Conservation (phyloP, 2,113 vertebrate species). For the Melanerpes aurifrons region DNA sequence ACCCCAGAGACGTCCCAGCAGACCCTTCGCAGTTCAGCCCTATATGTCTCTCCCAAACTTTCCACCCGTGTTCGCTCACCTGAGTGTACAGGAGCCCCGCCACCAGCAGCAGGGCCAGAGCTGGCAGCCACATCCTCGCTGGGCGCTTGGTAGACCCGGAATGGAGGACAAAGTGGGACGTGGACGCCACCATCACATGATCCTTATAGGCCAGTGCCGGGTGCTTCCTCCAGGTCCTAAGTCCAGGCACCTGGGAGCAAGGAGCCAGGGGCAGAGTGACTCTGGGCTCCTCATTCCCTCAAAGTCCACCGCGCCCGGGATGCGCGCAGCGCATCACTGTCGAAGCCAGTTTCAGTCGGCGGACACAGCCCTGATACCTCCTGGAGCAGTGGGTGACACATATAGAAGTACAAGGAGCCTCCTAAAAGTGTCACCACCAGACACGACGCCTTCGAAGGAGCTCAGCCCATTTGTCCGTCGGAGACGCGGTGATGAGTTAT, state of each 20-base stretch:
- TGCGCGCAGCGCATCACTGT: fast-evolving
- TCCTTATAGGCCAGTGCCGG: fast-evolving
- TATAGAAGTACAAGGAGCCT: neutral
- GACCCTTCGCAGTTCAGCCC: neutral
- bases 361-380: fast-evolving
- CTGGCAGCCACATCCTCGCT: neutral
- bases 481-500: neutral
- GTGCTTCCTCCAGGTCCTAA: neutral
- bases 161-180: neutral
- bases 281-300: neutral
- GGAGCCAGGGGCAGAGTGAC: neutral
- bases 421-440: neutral
- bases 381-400: neutral
- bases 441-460: neutral
- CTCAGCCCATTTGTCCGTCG: neutral
- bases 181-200: neutral
- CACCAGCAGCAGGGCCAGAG: neutral
- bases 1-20: neutral
- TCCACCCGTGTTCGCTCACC: conserved; percentile 10
- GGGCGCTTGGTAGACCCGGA: neutral
- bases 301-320: neutral
- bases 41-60: fast-evolving
- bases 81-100: neutral
- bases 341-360: neutral
- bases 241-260: neutral